Conservation (phyloP, 2,888 invertebrate genomes). For the Rhyacophila evoluta region DNA sequence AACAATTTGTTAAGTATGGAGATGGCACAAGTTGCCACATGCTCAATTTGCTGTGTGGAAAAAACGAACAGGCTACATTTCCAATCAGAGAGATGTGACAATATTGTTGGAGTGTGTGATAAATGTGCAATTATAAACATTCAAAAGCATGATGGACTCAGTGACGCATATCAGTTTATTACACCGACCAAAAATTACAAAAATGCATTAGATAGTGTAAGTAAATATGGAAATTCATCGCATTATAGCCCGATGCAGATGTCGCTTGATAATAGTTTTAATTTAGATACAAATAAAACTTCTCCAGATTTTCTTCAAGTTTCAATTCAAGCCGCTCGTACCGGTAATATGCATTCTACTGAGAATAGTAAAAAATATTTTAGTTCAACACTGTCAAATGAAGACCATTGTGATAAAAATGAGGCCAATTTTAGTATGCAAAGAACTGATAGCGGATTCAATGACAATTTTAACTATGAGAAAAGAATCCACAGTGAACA, state of each 20-base stretch:
- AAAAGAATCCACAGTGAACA: conserved; percentile 59
- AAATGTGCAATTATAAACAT: conserved; percentile 46
- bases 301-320: background rate
- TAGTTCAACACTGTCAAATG: conserved; percentile 59
- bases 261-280: conserved; percentile 66
- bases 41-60: background rate
- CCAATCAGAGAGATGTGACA: conserved; percentile 15
- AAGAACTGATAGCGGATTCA: conserved; percentile 61
- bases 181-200: conserved; percentile 48
- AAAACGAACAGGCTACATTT: background rate
- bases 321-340: conserved; percentile 55
- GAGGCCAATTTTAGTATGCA: conserved; percentile 25
- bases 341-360: background rate
- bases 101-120: conserved; percentile 37
- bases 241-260: conserved; percentile 61
- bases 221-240: background rate
- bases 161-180: conserved; percentile 43
- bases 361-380: conserved; percentile 59
- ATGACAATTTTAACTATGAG: conserved; percentile 64
- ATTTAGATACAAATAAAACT: conserved; percentile 62
- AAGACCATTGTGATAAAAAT: background rate
- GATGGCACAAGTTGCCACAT: conserved; percentile 1
- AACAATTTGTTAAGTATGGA: conserved; percentile 37
- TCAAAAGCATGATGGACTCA: conserved; percentile 31
- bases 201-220: background rate